Percentiles rank a stretch among this genome's conserved stretches.
phyloP scores from a whole-genome alignment of 2,888 invertebrate species.

The Eudemis profundana region DNA sequence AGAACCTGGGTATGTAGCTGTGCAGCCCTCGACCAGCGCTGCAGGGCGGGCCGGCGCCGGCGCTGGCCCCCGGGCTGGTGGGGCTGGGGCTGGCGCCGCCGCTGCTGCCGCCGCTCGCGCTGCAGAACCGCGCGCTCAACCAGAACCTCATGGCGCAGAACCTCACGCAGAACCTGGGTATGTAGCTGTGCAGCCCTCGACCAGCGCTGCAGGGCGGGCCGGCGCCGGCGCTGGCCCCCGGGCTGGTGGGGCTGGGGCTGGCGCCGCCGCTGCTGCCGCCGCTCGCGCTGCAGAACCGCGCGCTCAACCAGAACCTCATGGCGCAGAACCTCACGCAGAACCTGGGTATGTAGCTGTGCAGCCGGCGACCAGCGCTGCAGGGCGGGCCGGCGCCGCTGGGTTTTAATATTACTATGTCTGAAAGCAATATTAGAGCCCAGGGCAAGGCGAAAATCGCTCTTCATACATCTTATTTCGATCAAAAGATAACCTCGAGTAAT shows the following conservation, averaged over 20 bases:
- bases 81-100: too few species aligned
- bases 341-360: slow-evolving; percentile 63
- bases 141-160: slow-evolving; percentile 49
- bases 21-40: too few species aligned
- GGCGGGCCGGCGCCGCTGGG: too few species aligned
- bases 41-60: too few species aligned
- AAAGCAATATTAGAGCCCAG: too few species aligned
- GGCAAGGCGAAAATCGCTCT: too few species aligned
- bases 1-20: too few species aligned
- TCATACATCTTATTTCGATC: too few species aligned
- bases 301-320: slow-evolving; percentile 51
- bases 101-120: slow-evolving; percentile 67
- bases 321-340: slow-evolving; percentile 62
- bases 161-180: too few species aligned
- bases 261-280: slow-evolving; percentile 45
- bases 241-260: slow-evolving; percentile 50
- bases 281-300: not conserved
- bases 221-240: slow-evolving; percentile 59
- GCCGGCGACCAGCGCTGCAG: too few species aligned
- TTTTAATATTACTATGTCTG: too few species aligned
- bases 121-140: slow-evolving; percentile 64
- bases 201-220: slow-evolving; percentile 57
- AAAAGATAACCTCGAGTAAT: too few species aligned
- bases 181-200: slow-evolving; percentile 41
- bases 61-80: not conserved